phyloP scores from a whole-genome alignment of 2,888 invertebrate species.

The Acanthosepion esculentum region DNA sequence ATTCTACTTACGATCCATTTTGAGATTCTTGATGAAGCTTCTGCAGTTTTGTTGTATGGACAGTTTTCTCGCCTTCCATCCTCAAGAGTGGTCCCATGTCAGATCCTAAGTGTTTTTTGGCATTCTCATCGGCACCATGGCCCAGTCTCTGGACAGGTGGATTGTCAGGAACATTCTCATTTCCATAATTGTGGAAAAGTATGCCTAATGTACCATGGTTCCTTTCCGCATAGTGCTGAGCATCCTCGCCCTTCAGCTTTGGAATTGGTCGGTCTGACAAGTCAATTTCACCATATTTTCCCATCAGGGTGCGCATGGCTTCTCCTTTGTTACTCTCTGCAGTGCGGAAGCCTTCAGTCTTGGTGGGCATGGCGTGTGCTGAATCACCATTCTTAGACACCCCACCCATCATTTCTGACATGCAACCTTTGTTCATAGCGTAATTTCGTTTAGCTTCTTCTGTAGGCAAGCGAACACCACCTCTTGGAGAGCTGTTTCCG shows the following conservation, averaged over 20 bases:
- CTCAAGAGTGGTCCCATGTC: constrained; percentile 67
- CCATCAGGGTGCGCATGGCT: constrained; percentile 66
- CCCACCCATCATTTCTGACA: constrained; percentile 66
- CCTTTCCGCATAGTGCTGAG: constrained; percentile 65
- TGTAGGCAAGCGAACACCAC: constrained; percentile 58
- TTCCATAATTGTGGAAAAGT: constrained; percentile 63
- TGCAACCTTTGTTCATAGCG: constrained; percentile 64
- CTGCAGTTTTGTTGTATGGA: constrained; percentile 61
- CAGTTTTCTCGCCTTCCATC: constrained; percentile 61
- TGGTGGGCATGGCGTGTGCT: constrained; percentile 54
- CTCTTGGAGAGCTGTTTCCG: constrained; percentile 60
- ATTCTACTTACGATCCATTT: constrained; percentile 65
- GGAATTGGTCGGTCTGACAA: constrained; percentile 57
- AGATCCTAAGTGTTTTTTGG: constrained; percentile 64
- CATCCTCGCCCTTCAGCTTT: constrained; percentile 66
- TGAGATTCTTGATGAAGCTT: constrained; percentile 65
- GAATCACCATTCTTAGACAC: constrained; percentile 61
- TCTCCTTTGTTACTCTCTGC: constrained; percentile 65
- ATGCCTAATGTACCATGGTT: constrained; percentile 66
- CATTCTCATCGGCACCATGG: constrained; percentile 62
- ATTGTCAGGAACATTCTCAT: constrained; percentile 55
- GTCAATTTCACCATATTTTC: constrained; percentile 64
- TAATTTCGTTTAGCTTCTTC: constrained; percentile 61
- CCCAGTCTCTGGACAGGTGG: constrained; percentile 59
- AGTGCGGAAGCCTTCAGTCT: constrained; percentile 64